Base-by-base conservation (phyloP, 2,888 invertebrate species). In the Ischnus inquisitorius region DNA sequence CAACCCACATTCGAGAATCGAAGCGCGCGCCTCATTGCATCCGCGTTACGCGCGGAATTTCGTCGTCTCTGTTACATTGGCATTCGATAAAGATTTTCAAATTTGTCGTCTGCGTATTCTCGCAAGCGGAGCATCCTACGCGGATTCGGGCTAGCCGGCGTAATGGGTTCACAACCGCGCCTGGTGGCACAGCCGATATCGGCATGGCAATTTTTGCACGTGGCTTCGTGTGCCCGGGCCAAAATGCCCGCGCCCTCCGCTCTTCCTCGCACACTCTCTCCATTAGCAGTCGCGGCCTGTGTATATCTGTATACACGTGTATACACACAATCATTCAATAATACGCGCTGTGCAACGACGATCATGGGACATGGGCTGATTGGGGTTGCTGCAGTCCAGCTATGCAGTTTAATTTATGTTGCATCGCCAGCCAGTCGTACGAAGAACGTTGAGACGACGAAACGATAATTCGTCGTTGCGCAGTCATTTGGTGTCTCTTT, bases 361-460 rank as follows among this genome's bases (percentile, higher is more conserved):
- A 89, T 90, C 90, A 91, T 91, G 90, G 90, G 88, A 90, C 90
- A 91, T 87, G 88, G 88, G 87, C 87, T 91, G 90, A 91, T 91
- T 91, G 91, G 91, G 91, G 91, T 91, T 60, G 90, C 85, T 60
- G 90, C 85, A 88, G 87, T 88, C 88, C 86, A 87, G 88, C 90
- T 89, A 90, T 91, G 90, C 91, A 91, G 91, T 91, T 91, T 90
- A 91, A 91, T 91, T 91, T 91, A 91, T 91, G 91, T 91, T 90
- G 91, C 90, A 91, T 90, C 90, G 88, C 90, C 90, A 91, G 87
- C 88, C 91, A 90, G 91, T 91, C 90, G 91, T 89, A 90, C 85
- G 68, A 79, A 68, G 46, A 60, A 67, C 82, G 83, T 67, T 81
- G 79, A 65, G 79, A 71, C 60, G 60, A 74, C 57, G 78, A 69